Evolutionary conservation across 2,113 vertebrate species (phyloP).

Genomic region (Chionomys nivalis): DNA sequence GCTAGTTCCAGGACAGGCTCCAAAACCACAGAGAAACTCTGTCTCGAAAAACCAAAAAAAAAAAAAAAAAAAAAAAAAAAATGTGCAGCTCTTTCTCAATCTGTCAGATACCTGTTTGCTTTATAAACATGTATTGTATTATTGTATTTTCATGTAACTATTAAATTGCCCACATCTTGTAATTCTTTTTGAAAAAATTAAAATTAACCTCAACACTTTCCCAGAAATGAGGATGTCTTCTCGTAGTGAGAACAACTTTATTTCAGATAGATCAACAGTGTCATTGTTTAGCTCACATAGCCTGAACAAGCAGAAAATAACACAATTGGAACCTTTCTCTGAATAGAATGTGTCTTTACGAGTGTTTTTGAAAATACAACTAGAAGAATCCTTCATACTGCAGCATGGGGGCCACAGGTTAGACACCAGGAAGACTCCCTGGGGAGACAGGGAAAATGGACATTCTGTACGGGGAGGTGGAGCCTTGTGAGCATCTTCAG

Average conservation of each 20-base stretch:
- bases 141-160: not conserved
- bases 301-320: not conserved
- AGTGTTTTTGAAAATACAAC: not conserved
- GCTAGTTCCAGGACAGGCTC: too few relatives aligned
- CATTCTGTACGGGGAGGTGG: not conserved
- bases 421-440: not conserved
- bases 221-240: not conserved
- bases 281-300: not conserved
- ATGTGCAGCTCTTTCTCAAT: not conserved
- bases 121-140: not conserved
- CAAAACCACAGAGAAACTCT: too few relatives aligned
- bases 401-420: not conserved
- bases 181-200: not conserved
- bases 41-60: too few relatives aligned
- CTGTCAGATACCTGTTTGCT: not conserved
- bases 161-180: conserved; percentile 4
- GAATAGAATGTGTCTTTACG: not conserved
- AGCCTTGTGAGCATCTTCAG: not conserved
- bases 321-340: not conserved
- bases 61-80: too few relatives aligned
- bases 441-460: not conserved
- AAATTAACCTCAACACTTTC: not conserved
- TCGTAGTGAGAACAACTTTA: not conserved
- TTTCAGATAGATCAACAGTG: not conserved
- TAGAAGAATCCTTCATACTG: not conserved